A percentile compares a stretch with the other conserved stretches of the same genome.
Conservation (phyloP, 2,797 vertebrate species). For the Mus spretus region DNA sequence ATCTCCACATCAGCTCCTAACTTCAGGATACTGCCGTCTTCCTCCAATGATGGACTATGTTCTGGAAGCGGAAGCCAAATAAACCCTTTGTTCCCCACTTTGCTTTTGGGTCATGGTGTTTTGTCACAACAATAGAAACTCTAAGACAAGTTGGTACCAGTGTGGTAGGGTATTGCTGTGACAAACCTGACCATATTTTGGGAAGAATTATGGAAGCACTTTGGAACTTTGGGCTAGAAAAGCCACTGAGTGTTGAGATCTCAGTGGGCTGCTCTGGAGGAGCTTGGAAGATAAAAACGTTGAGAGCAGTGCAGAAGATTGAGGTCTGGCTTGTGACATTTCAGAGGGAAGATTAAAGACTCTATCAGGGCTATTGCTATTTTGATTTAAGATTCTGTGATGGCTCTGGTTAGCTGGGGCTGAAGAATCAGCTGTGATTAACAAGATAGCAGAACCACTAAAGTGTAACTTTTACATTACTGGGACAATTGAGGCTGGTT, state of each 20-base stretch:
- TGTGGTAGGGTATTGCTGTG: neutral
- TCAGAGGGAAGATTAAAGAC: neutral
- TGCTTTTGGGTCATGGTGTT: neutral
- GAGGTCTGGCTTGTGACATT: neutral
- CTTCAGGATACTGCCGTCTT: neutral
- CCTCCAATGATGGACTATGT: neutral
- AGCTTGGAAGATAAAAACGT: neutral
- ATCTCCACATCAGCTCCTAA: neutral
- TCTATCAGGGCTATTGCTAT: neutral
- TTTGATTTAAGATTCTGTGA: neutral
- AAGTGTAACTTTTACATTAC: neutral
- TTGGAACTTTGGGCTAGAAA: no score
- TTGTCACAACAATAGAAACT: neutral
- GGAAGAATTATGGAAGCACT: neutral
- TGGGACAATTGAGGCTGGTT: neutral
- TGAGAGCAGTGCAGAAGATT: neutral
- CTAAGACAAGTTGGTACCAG: neutral
- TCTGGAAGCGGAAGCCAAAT: neutral
- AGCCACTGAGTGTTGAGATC: neutral
- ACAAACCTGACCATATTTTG: neutral
- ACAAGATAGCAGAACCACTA: neutral
- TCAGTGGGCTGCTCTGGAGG: neutral
- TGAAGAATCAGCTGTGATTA: neutral
- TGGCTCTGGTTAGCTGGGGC: neutral
- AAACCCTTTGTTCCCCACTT: neutral